These are phyloP conservation scores for Camptogramma bilineatum DNA, from an alignment of 2,888 invertebrate species.

Conservation along the genomic window DNA sequence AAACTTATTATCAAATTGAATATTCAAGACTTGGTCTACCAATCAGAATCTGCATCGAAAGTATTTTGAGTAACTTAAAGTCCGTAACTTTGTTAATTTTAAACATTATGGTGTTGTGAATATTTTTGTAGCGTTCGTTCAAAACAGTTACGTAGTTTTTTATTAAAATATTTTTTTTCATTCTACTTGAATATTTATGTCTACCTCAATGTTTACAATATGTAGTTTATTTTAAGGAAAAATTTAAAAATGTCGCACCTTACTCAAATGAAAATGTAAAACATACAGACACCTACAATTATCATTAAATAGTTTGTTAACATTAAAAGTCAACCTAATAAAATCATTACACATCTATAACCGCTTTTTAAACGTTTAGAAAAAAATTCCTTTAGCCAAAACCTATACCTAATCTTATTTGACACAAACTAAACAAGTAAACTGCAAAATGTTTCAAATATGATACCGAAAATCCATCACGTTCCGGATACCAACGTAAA, in stretches of 20 bases:
- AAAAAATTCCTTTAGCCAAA: no score
- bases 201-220: no score
- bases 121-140: neutral
- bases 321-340: no score
- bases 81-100: conserved; percentile 36
- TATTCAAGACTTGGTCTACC: conserved; percentile 48
- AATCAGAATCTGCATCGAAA: conserved; percentile 45
- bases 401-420: no score
- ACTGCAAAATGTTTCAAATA: conserved; percentile 17
- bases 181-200: neutral
- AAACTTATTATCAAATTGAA: conserved; percentile 51
- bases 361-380: neutral
- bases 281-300: no score
- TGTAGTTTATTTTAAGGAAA: no score
- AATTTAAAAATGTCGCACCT: no score
- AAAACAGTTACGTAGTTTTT: neutral
- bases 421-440: no score
- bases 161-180: neutral
- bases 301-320: no score
- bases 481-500: conserved; percentile 46
- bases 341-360: neutral
- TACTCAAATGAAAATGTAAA: no score
- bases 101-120: conserved; percentile 22
- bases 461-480: conserved; percentile 49
- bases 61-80: conserved; percentile 38